Percentiles rank a stretch among this genome's conserved stretches.
Conservation (phyloP, 2,113 vertebrate genomes). For the Periophthalmus modestus region DNA sequence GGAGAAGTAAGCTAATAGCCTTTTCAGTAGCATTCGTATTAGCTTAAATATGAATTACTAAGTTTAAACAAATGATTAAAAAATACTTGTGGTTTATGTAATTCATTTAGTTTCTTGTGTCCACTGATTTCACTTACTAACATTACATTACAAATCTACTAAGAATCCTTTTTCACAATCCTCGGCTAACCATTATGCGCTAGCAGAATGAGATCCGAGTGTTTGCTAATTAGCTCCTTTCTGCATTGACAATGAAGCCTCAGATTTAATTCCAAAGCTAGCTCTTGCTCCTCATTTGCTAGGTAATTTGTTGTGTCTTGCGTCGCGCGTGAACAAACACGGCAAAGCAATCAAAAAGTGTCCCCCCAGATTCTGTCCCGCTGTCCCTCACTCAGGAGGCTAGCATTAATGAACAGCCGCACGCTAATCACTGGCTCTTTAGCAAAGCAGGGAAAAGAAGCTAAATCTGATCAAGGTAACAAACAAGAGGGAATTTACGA, state of each 20-base stretch:
- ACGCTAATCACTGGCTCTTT: conserved; percentile 50
- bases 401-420: conserved; percentile 56
- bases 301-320: conserved; percentile 49
- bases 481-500: neutral
- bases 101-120: too few species aligned
- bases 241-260: conserved; percentile 42
- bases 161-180: neutral
- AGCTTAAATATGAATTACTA: too few species aligned
- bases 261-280: conserved; percentile 51
- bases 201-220: conserved; percentile 16
- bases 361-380: conserved; percentile 38
- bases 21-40: too few species aligned
- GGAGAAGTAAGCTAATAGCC: too few species aligned
- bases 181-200: neutral
- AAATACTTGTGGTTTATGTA: too few species aligned
- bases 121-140: neutral
- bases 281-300: conserved; percentile 48
- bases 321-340: conserved; percentile 10
- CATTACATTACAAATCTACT: neutral
- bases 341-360: conserved; percentile 15
- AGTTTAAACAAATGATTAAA: too few species aligned
- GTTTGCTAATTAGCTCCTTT: conserved; percentile 43
- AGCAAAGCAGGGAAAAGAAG: conserved; percentile 25
- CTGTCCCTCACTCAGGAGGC: conserved; percentile 37
- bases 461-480: neutral